These are phyloP conservation scores for Microtus pennsylvanicus DNA, from an alignment of 2,113 vertebrate species.

Conservation along the genomic window DNA sequence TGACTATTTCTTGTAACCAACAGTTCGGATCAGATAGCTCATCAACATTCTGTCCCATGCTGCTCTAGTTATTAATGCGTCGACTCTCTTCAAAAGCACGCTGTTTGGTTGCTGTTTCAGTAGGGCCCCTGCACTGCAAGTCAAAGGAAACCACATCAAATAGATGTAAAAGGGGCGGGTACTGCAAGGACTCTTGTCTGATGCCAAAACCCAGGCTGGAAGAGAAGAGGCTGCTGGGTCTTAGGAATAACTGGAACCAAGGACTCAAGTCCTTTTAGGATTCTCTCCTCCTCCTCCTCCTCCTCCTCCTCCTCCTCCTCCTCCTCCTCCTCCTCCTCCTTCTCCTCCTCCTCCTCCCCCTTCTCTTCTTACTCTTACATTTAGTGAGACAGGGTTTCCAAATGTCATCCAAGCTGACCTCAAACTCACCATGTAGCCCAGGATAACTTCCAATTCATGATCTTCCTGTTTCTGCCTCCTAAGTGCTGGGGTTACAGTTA, in stretches of 20 bases:
- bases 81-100: not conserved
- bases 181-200: not conserved
- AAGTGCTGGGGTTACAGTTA: not conserved
- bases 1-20: constrained; percentile 29
- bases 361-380: not conserved
- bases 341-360: no score
- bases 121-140: not conserved
- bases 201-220: not conserved
- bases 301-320: not conserved
- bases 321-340: no score
- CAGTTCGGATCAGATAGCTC: not conserved
- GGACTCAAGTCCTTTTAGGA: not conserved
- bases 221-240: not conserved
- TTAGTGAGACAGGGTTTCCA: not conserved
- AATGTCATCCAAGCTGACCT: not conserved
- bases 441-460: not conserved
- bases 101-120: not conserved
- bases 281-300: not conserved
- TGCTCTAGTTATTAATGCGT: constrained; percentile 9
- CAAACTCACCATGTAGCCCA: not conserved
- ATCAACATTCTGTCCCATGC: not conserved
- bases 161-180: not conserved
- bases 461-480: not conserved
- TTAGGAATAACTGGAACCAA: not conserved
- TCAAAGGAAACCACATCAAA: constrained; percentile 35